A percentile compares a stretch with the other conserved stretches of the same genome.
Conservation (phyloP, 2,888 invertebrate genomes). For the Agriotes lineatus region DNA sequence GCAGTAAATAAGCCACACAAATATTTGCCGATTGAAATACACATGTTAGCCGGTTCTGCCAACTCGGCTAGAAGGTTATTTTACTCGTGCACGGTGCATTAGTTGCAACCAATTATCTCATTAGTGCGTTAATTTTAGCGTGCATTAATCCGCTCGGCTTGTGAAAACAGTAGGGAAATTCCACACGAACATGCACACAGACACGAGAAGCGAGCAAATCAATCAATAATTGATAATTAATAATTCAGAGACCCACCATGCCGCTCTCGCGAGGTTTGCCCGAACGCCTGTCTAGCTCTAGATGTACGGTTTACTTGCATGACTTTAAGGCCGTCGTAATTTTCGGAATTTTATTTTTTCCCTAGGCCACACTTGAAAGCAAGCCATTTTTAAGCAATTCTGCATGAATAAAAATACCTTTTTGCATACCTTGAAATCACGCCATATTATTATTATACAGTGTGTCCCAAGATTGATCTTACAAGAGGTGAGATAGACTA, state of each 20-base stretch:
- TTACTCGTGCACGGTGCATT: slow-evolving; percentile 36
- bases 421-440: too few relatives aligned
- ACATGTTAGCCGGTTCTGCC: slow-evolving; percentile 28
- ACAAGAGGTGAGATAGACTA: too few relatives aligned
- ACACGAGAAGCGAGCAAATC: slow-evolving; percentile 21
- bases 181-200: slow-evolving; percentile 27
- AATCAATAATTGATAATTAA: slow-evolving; percentile 42
- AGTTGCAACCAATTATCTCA: slow-evolving; percentile 58
- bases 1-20: background rate
- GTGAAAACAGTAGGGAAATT: slow-evolving; percentile 51
- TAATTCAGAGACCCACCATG: slow-evolving; percentile 31
- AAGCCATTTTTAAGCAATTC: too few relatives aligned
- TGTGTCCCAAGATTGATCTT: too few relatives aligned
- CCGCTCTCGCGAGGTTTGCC: slow-evolving; percentile 6
- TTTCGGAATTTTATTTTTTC: too few relatives aligned
- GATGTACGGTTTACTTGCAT: too few relatives aligned
- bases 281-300: background rate
- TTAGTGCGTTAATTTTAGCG: slow-evolving; percentile 58
- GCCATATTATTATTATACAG: too few relatives aligned
- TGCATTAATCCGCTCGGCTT: slow-evolving; percentile 56
- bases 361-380: too few relatives aligned
- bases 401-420: too few relatives aligned
- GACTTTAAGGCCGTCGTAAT: too few relatives aligned
- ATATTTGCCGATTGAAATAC: slow-evolving; percentile 16
- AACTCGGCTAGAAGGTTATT: slow-evolving; percentile 38